These are phyloP conservation scores for Daboia siamensis DNA, from an alignment of 2,113 vertebrate genomes.

Conservation along the genomic window DNA sequence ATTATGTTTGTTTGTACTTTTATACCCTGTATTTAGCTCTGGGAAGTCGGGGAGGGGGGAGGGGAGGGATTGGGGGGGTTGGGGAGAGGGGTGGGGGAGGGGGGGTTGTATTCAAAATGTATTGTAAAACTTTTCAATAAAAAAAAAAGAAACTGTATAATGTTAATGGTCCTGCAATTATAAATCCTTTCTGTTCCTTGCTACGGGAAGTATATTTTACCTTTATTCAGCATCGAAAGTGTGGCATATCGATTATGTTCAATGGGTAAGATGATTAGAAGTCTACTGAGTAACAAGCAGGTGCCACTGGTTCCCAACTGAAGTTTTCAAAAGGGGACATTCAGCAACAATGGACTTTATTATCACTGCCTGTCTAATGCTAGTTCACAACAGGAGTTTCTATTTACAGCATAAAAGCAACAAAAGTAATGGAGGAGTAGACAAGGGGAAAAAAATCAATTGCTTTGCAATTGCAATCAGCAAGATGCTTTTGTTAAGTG, in stretches of 20 bases:
- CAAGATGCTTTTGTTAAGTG: conserved; percentile 52
- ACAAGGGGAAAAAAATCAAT: conserved; percentile 48
- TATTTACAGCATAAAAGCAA: conserved; percentile 29
- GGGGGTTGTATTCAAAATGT: no score
- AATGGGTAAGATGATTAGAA: conserved; percentile 31
- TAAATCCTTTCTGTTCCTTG: neutral
- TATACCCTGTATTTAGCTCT: no score
- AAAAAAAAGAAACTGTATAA: neutral
- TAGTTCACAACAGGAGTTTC: conserved; percentile 24
- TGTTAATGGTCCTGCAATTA: neutral
- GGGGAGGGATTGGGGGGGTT: no score
- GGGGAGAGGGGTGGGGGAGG: no score
- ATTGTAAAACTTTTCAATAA: no score
- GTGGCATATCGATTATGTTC: neutral
- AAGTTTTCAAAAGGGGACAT: conserved; percentile 36
- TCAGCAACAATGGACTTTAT: conserved; percentile 35
- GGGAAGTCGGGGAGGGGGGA: no score
- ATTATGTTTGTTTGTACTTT: no score
- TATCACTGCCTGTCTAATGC: conserved; percentile 14
- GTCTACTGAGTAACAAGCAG: conserved; percentile 4
- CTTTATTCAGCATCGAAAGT: conserved; percentile 1
- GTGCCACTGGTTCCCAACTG: neutral
- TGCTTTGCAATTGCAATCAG: conserved; percentile 53
- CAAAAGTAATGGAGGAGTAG: conserved; percentile 32
- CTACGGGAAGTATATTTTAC: neutral